Percentiles rank a stretch among this genome's conserved stretches.
Conservation (phyloP, 2,888 invertebrate species). For the Eilema depressum region DNA sequence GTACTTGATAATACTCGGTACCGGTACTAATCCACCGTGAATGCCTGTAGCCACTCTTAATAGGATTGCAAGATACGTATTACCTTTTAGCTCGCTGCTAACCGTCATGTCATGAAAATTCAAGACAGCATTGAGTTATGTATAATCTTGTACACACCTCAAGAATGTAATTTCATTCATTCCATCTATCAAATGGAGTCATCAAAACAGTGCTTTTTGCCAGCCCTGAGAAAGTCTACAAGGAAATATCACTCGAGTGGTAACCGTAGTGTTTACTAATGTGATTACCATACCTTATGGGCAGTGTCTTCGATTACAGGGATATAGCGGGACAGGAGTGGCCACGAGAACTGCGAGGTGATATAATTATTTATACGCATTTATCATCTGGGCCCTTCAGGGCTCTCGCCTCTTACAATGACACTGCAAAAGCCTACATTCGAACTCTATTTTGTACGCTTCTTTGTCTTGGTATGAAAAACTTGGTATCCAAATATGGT, state of each 20-base stretch:
- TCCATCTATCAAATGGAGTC: not conserved
- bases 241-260: not conserved
- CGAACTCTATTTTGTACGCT: not conserved
- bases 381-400: too few relatives aligned
- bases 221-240: not conserved
- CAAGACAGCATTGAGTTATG: not conserved
- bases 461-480: not conserved
- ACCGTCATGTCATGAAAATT: not conserved
- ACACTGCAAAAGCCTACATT: not conserved
- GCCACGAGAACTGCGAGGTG: not conserved
- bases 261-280: constrained; percentile 4
- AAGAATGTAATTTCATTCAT: not conserved
- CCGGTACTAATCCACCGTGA: constrained; percentile 16
- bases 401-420: not conserved
- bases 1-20: constrained; percentile 31
- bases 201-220: not conserved
- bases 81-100: not conserved
- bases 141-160: not conserved
- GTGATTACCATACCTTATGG: constrained; percentile 2
- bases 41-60: constrained; percentile 11
- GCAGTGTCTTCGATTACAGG: constrained; percentile 1
- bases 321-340: not conserved
- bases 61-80: not conserved
- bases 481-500: not conserved
- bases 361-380: not conserved